Base-by-base conservation (phyloP, 2,113 vertebrate genomes). In the Ornithorhynchus anatinus region DNA sequence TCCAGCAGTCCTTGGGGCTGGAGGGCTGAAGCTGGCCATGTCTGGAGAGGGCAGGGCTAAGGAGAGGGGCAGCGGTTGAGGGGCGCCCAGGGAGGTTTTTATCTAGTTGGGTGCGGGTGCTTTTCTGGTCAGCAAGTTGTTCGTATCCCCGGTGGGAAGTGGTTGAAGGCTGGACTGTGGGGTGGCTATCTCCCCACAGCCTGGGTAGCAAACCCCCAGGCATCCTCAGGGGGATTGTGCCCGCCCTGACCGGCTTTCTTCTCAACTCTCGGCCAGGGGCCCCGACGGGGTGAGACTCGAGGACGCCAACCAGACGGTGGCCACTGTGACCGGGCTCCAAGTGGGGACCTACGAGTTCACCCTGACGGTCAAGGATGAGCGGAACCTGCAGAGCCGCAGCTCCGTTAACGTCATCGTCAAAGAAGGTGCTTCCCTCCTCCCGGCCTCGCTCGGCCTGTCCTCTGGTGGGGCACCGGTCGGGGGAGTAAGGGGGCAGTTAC, bases 351-450 rank as follows among this genome's bases (percentile, higher is more conserved):
- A 99, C 0, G 91, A 94, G 81, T 99, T 99, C 81, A 97, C 93
- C 32, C 88, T 99, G 91, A 98, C 95, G 0, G 98, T 99, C 50
- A 95, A 92, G 10, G 98, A 99, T 38, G 97, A 97, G 77, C 92
- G 96, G 86, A 95, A 92, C 61, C 92, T 99, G 86, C 90, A 96
- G 84, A 95, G 94, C 80, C 94, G 89, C 19, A 95, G 96, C 86
- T 92, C 92, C 0, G 97, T 99, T 61, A 96, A 87, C 0, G 96
- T 99, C 84, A 96, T 97, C 12, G 97, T 98, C 75, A 96, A 93
- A 81, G 97, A 98, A 93, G 98, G 98, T 99, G 68, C 1, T 50
- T 75, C 45, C 69, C 47, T 27, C 38, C 27, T 25, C 44, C 3
- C 36, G 27, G 40, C n/a, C n/a, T n/a, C n/a, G n/a, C n/a, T n/a